These are phyloP conservation scores for Corvus hawaiiensis DNA, from an alignment of 2,113 vertebrate species.

Conservation along the genomic window DNA sequence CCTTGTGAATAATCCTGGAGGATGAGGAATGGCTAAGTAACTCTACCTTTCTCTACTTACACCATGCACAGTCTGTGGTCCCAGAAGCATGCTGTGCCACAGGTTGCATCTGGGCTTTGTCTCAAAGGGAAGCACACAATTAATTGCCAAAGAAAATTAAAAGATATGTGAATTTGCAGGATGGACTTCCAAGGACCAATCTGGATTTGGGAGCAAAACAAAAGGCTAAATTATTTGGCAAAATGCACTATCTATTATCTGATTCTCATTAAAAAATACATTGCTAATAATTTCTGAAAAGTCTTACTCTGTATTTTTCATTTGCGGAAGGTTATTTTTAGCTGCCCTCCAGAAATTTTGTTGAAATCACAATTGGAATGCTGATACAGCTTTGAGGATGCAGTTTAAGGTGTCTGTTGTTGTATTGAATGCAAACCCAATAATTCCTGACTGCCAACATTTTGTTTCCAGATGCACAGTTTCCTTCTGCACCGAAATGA, in stretches of 20 bases:
- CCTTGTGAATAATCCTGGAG: not conserved
- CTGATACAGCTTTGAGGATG: not conserved
- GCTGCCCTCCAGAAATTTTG: not conserved
- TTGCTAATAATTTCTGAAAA: not conserved
- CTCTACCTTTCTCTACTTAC: not conserved
- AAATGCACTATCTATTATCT: not conserved
- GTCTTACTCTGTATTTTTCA: not conserved
- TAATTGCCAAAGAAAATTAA: not conserved
- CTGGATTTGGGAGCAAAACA: not conserved
- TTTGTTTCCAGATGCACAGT: not conserved
- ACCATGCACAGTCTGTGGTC: accelerated
- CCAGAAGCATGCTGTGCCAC: not conserved
- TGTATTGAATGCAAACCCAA: not conserved
- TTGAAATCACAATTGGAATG: not conserved
- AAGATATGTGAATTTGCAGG: not conserved
- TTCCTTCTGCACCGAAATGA: not conserved
- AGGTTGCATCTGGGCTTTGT: not conserved
- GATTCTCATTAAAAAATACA: not conserved
- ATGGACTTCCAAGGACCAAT: not conserved
- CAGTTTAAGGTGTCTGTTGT: not conserved
- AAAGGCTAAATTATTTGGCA: not conserved
- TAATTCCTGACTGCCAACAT: not conserved
- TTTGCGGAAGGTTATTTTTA: not conserved
- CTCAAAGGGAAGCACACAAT: not conserved
- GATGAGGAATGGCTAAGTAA: accelerated